Evolutionary conservation across 2,113 vertebrate species (phyloP), one percentile per base, ranked within the genome.

Genomic region (Chloebia gouldiae): DNA sequence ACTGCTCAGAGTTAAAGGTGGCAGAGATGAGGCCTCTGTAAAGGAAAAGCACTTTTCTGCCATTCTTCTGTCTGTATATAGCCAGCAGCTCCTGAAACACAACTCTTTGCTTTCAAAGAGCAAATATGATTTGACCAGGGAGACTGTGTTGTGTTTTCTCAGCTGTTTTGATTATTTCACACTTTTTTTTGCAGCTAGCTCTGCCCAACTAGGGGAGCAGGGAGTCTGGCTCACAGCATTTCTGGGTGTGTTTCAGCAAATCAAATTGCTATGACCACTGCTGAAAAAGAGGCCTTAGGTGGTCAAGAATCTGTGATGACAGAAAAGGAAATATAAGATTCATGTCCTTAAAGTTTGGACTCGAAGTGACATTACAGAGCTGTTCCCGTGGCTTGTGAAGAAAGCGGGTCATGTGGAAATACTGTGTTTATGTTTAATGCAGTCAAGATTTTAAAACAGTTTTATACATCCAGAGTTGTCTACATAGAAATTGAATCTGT

Each of bases 141-240:
- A 96, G 88, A 88, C 49, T 53, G 15, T 53, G 18, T 75, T 77
- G 37, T 96, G 86, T 94, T 96, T 96, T 96, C 86, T 94, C 96
- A 95, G 96, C 95, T 94, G 96, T 83, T 96, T 96, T 86, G 51
- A 90, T 93, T 93, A 75, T 88, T 96, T 95, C 75, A 94, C 87
- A 90, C 73, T 59, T 88, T 59, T 81, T 90, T 93, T 90, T 54
- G 39, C 1, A 1, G 11, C 18, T 60, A 73, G 70, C 56, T 95
- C 56, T 94, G 68, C 65, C 57, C 77, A 88, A 23, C 21, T 84
- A 71, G 85, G 69, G 28, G 11, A 94, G 31, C 35, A 90, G 44
- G 9, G 63, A 83, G 47, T 39, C 50, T 96, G 90, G 80, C 51
- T 92, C 14, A 2, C 30, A 81, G 60, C n/a, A 54, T 77, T 88